These are phyloP conservation scores for Thomomys bottae DNA, from an alignment of 2,113 vertebrate species.

Conservation along the genomic window DNA sequence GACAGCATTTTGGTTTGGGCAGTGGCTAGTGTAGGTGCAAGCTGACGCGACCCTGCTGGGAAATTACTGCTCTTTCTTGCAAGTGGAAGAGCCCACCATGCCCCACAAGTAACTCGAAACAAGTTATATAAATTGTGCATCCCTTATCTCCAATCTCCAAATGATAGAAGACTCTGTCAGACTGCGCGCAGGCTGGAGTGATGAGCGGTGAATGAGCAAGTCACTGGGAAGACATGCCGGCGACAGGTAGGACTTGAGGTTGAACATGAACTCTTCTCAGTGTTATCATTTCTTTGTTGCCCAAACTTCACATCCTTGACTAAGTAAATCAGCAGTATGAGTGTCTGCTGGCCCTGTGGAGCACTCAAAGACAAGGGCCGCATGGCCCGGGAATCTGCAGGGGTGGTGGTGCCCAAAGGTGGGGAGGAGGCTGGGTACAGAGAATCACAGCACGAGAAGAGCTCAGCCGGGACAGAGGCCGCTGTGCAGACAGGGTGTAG, in stretches of 20 bases:
- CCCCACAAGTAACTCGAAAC: not conserved
- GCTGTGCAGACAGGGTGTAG: not conserved
- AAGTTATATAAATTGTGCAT: not conserved
- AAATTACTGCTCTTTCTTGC: not conserved
- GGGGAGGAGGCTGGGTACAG: not conserved
- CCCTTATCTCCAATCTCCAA: not conserved
- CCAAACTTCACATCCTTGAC: too few relatives aligned
- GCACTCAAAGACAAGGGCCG: not conserved
- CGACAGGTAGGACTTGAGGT: not conserved
- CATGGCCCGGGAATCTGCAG: not conserved
- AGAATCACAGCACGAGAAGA: not conserved
- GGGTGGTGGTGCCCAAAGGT: not conserved
- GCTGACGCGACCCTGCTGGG: accelerated
- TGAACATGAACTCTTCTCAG: not conserved
- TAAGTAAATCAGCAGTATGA: not conserved
- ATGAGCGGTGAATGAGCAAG: too few relatives aligned
- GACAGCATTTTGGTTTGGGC: not conserved
- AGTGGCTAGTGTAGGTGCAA: not conserved
- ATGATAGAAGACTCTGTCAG: too few relatives aligned
- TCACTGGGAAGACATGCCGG: too few relatives aligned
- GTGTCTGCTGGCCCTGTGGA: too few relatives aligned
- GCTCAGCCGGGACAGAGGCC: not conserved
- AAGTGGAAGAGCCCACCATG: accelerated
- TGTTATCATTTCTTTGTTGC: not conserved
- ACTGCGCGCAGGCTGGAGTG: accelerated